phyloP scores from a whole-genome alignment of 2,113 vertebrate species.

The Hiodon tergisus region DNA sequence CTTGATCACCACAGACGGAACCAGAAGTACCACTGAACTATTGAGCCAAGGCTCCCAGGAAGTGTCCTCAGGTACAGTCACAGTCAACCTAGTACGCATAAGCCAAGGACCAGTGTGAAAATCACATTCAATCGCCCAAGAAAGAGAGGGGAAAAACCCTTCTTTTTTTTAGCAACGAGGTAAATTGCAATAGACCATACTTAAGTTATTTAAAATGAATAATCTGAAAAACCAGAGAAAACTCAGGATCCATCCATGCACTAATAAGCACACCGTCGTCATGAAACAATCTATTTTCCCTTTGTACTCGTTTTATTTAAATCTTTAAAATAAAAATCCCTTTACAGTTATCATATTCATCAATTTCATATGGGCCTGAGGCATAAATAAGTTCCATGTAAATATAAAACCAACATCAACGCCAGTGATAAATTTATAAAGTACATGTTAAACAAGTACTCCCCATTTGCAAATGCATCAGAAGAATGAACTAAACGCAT shows the following conservation, averaged over 20 bases:
- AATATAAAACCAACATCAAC: too few relatives aligned
- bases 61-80: slow-evolving; percentile 28
- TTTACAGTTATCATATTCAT: too few relatives aligned
- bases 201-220: slow-evolving; percentile 2
- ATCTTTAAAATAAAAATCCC: too few relatives aligned
- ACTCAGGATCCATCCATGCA: too few relatives aligned
- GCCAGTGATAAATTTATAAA: too few relatives aligned
- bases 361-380: too few relatives aligned
- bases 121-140: slow-evolving; percentile 28
- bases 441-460: too few relatives aligned
- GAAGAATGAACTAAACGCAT: too few relatives aligned
- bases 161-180: slow-evolving; percentile 9
- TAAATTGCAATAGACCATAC: slow-evolving; percentile 18
- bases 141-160: slow-evolving; percentile 12
- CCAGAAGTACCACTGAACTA: neutral
- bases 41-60: neutral
- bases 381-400: too few relatives aligned
- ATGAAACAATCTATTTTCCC: too few relatives aligned
- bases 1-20: neutral
- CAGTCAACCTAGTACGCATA: slow-evolving; percentile 24
- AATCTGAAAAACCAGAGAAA: slow-evolving; percentile 15
- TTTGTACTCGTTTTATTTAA: too few relatives aligned
- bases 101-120: slow-evolving; percentile 17
- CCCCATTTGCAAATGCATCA: too few relatives aligned
- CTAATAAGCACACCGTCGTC: neutral